Base-by-base conservation (phyloP, 1,140 invertebrate species). In the Papilio glaucus region DNA sequence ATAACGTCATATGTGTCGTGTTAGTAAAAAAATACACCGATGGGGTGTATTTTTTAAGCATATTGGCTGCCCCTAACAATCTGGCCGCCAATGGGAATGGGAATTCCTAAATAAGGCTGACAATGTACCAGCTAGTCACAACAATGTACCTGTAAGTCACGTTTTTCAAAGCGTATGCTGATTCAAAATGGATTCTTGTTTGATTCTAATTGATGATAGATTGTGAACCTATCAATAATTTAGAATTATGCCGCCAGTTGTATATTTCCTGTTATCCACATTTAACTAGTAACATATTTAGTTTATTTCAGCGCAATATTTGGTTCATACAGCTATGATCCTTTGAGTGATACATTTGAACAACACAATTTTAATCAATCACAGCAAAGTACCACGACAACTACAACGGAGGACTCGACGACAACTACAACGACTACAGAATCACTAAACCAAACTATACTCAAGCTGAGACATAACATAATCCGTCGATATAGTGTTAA, bases 261-360 rank as follows among this genome's bases (percentile, higher is more conserved):
- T n/a, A n/a, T n/a, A n/a, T n/a, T n/a, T n/a, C 41, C 13, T n/a
- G 12, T 2, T 42, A 12, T 42, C 12, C 13, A 42, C 13, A 42
- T 42, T 42, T 42, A 4, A 0, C 13, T 8, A 39, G 38, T 8
- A 42, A 42, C 13, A n/a, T 24, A 9, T 53, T 26, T 53, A 62
- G 42, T 72, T 72, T 26, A 71, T 80, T 84, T 71, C 79, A 89
- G 87, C 4, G 68, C 86, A 41, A 85, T 89, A 69, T 85, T 89
- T 60, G 87, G 87, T 10, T 86, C 87, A 5, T 84, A 84, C 65
- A 83, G 74, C 41, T 89, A 86, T 61, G 81, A 89, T 68, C 81
- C 82, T 10, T 33, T 86, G 4, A 80, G 62, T 13, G 77, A 86
- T 67, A 26, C 33, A 8, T 86, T 86, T 41, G 74, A 79, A 69